phyloP scores from a whole-genome alignment of 2,797 vertebrate species.

The Scomberomorus guttatus region DNA sequence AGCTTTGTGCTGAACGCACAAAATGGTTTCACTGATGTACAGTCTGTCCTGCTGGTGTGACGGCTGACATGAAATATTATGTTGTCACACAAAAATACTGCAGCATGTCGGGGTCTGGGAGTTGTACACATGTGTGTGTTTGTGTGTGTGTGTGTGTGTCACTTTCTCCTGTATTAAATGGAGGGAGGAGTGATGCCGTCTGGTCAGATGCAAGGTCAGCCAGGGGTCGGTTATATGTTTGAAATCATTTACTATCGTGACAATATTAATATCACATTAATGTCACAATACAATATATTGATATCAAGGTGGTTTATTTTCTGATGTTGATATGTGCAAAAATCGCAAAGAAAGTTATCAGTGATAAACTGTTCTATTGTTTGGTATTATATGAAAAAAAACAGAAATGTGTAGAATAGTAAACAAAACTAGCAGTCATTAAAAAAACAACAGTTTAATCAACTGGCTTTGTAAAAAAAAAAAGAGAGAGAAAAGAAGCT shows the following conservation, averaged over 20 bases:
- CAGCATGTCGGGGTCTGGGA: not conserved
- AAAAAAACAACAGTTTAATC: no score
- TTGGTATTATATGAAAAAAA: no score
- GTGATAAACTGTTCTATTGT: not conserved
- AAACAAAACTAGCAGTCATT: no score
- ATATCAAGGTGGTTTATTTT: not conserved
- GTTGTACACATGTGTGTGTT: not conserved
- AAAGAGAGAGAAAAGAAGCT: no score
- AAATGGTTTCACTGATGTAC: conserved; percentile 46
- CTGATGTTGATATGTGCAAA: not conserved
- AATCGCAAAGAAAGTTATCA: not conserved
- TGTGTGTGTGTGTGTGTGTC: conserved; percentile 18
- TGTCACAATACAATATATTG: not conserved
- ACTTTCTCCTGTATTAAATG: conserved; percentile 39
- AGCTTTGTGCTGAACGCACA: conserved; percentile 58
- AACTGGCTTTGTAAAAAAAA: no score
- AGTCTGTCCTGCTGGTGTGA: conserved; percentile 43
- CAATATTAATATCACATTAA: conserved; percentile 3
- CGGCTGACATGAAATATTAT: conserved; percentile 64
- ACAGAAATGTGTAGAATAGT: no score
- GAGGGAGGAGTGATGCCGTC: conserved; percentile 1
- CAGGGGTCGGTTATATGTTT: conserved; percentile 1
- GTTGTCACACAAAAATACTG: conserved; percentile 58
- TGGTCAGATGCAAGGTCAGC: conserved; percentile 37
- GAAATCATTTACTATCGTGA: conserved; percentile 7